Percentiles rank a stretch among this genome's conserved stretches.
These are phyloP conservation scores for Terebella lapidaria DNA, from an alignment of 2,888 invertebrate species.

Conservation along the genomic window DNA sequence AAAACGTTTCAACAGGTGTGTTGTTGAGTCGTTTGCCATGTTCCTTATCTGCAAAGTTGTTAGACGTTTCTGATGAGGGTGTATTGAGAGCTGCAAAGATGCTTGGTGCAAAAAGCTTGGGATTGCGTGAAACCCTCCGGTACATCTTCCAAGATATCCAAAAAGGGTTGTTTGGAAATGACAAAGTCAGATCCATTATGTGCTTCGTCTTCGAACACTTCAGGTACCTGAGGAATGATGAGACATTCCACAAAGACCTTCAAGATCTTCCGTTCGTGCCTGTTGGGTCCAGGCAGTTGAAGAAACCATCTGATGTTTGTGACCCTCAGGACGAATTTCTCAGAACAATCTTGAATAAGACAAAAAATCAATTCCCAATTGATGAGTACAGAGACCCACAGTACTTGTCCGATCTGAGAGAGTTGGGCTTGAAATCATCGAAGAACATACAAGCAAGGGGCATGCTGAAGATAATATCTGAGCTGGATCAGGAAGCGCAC, in stretches of 20 bases:
- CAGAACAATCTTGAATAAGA: conserved; percentile 16
- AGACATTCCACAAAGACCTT: conserved; percentile 10
- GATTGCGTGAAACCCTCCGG: conserved; percentile 7
- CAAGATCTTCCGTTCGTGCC: conserved; percentile 21
- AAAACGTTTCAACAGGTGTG: conserved; percentile 13
- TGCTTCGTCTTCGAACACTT: conserved; percentile 19
- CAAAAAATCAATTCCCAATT: conserved; percentile 26
- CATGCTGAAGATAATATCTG: conserved; percentile 19
- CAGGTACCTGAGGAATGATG: conserved; percentile 8
- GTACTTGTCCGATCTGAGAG: conserved; percentile 17
- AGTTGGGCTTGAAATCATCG: conserved; percentile 25
- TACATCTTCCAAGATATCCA: conserved; percentile 13
- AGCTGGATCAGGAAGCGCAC: neutral
- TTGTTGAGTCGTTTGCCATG: conserved; percentile 1
- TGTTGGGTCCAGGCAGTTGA: conserved; percentile 5
- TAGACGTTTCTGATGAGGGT: neutral
- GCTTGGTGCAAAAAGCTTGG: conserved; percentile 13
- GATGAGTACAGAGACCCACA: conserved; percentile 11
- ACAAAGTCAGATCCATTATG: conserved; percentile 12
- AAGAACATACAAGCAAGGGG: conserved; percentile 17
- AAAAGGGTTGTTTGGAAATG: neutral
- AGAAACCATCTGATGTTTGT: conserved; percentile 21
- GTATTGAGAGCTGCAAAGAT: neutral
- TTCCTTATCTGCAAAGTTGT: neutral
- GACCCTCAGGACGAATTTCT: conserved; percentile 22